phyloP scores from a whole-genome alignment of 2,797 vertebrate species.

The Enteromius viviparus region DNA sequence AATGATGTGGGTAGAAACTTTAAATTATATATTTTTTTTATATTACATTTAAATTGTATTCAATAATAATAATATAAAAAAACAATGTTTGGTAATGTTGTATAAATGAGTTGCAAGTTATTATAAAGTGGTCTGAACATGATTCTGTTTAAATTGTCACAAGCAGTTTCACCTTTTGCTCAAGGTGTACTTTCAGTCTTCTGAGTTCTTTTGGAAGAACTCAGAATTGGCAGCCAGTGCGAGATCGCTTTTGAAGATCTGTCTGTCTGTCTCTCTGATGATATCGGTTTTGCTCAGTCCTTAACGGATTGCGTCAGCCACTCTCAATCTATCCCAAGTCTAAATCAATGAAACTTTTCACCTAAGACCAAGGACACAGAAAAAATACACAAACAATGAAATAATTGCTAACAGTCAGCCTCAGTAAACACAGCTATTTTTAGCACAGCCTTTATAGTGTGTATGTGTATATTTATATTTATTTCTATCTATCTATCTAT shows the following conservation, averaged over 20 bases:
- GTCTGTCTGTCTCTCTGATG: constrained; percentile 41
- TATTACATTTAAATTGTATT: background rate
- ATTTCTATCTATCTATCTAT: background rate
- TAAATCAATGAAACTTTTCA: constrained; percentile 49
- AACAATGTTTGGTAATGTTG: background rate
- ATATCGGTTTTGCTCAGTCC: constrained; percentile 30
- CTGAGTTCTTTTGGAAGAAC: constrained; percentile 10
- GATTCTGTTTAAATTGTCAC: constrained; percentile 15
- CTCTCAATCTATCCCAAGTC: constrained; percentile 31
- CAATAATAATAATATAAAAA: background rate
- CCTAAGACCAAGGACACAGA: constrained; percentile 42
- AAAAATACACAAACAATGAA: constrained; percentile 5
- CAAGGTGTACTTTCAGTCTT: constrained; percentile 18
- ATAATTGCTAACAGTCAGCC: constrained; percentile 25
- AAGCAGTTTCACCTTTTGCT: constrained; percentile 25
- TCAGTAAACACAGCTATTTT: constrained; percentile 14
- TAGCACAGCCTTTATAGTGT: background rate
- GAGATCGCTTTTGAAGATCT: constrained; percentile 34
- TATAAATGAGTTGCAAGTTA: constrained; percentile 6
- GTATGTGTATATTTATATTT: background rate
- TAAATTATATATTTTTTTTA: background rate
- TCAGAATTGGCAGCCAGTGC: constrained; percentile 6
- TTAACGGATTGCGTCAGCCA: constrained; percentile 44
- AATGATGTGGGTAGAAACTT: background rate
- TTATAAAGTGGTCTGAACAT: background rate